These are phyloP conservation scores for Scopus umbretta DNA, from an alignment of 2,113 vertebrate genomes.

Conservation along the genomic window DNA sequence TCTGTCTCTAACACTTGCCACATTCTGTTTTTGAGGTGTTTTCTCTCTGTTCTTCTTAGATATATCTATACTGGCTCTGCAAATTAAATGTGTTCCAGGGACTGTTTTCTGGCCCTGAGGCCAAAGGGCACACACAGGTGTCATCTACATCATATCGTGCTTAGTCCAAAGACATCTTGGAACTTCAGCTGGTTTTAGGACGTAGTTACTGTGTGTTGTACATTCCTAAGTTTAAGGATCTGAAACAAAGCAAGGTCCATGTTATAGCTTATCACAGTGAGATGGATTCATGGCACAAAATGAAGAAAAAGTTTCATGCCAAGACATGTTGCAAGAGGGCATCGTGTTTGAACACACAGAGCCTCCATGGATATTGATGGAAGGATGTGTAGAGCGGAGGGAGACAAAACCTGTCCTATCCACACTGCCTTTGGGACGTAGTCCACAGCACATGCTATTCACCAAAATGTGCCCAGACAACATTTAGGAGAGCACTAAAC, in stretches of 20 bases:
- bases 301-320: background rate
- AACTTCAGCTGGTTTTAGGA: background rate
- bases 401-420: background rate
- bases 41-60: background rate
- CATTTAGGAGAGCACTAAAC: background rate
- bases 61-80: background rate
- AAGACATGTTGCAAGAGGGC: background rate
- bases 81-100: background rate
- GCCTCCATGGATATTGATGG: background rate
- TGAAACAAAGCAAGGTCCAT: background rate
- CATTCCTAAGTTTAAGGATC: background rate
- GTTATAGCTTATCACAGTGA: background rate
- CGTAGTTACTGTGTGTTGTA: background rate
- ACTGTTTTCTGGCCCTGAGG: background rate
- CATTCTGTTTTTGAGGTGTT: background rate
- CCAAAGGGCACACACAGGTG: background rate
- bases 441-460: background rate
- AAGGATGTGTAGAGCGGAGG: background rate
- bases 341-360: background rate
- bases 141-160: rapidly evolving
- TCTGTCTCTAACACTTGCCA: background rate
- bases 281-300: background rate
- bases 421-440: background rate
- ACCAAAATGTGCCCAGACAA: background rate
- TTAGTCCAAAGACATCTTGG: background rate